A percentile compares a stretch with the other conserved stretches of the same genome.
These are phyloP conservation scores for Cenopis cana DNA, from an alignment of 2,888 invertebrate species.

Conservation along the genomic window DNA sequence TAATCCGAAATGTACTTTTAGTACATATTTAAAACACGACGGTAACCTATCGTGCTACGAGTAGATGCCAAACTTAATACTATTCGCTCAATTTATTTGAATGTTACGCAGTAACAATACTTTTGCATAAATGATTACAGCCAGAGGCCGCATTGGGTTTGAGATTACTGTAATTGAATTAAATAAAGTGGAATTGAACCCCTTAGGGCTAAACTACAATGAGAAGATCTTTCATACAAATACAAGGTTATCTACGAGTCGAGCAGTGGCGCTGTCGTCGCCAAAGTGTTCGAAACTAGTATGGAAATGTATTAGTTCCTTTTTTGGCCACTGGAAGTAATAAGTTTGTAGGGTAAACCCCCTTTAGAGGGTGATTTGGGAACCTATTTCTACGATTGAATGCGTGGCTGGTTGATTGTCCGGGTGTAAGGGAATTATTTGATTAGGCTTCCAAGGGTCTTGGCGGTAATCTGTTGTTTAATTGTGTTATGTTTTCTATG, in stretches of 20 bases:
- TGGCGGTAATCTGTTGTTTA: slow-evolving; percentile 18
- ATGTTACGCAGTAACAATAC: slow-evolving; percentile 12
- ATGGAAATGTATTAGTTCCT: slow-evolving; percentile 2
- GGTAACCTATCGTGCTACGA: too few relatives aligned
- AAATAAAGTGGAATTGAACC: slow-evolving; percentile 24
- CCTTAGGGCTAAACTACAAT: slow-evolving; percentile 32
- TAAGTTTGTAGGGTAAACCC: slow-evolving; percentile 7
- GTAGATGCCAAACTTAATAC: too few relatives aligned
- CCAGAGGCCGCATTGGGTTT: slow-evolving; percentile 15
- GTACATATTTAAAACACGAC: too few relatives aligned
- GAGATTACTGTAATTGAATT: slow-evolving; percentile 29
- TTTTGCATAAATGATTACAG: slow-evolving; percentile 19
- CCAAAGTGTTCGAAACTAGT: not conserved
- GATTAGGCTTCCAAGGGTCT: slow-evolving; percentile 29
- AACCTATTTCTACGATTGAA: slow-evolving; percentile 33
- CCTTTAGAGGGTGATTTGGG: slow-evolving; percentile 26
- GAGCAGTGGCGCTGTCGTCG: slow-evolving; percentile 14
- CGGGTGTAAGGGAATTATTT: slow-evolving; percentile 25
- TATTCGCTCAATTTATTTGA: not conserved
- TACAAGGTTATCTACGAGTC: not conserved
- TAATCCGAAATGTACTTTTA: too few relatives aligned
- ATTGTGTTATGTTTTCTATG: slow-evolving; percentile 19
- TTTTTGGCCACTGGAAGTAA: slow-evolving; percentile 1
- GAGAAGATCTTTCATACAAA: slow-evolving; percentile 17
- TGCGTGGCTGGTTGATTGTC: slow-evolving; percentile 27